A percentile compares a stretch with the other conserved stretches of the same genome.
phyloP scores from a whole-genome alignment of 2,888 invertebrate species.

The Aphrophora alni region DNA sequence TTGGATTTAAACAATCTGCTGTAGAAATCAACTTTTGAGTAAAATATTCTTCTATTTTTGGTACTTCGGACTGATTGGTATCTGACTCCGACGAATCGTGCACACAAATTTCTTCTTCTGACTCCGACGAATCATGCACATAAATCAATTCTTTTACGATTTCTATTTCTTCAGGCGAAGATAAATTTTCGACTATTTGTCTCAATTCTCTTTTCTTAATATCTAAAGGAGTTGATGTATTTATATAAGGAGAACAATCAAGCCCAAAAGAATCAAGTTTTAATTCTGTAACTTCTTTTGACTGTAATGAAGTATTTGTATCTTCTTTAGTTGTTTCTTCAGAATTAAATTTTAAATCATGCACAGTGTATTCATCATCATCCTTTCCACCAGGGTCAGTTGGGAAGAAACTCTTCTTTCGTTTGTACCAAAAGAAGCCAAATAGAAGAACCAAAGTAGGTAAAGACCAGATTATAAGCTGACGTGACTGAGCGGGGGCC shows the following conservation, averaged over 20 bases:
- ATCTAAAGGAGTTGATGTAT: neutral
- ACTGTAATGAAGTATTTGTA: neutral
- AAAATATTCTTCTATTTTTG: slow-evolving; percentile 17
- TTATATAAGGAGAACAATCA: neutral
- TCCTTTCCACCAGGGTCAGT: slow-evolving; percentile 73
- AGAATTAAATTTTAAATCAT: neutral
- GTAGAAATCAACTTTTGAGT: neutral
- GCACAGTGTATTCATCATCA: neutral
- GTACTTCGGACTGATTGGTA: neutral
- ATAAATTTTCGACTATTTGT: neutral
- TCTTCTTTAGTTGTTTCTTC: neutral
- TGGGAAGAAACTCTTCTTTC: slow-evolving; percentile 75
- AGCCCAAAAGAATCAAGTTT: neutral
- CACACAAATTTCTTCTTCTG: too few species aligned
- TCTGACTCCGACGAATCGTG: neutral
- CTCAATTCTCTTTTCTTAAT: neutral
- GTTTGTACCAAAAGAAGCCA: slow-evolving; percentile 83
- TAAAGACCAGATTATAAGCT: slow-evolving; percentile 78
- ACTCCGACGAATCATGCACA: neutral
- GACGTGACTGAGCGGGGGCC: slow-evolving; percentile 66
- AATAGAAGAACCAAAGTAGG: slow-evolving; percentile 80
- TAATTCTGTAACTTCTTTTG: neutral
- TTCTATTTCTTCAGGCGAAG: neutral
- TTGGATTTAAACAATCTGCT: neutral
- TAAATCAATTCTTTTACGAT: neutral